Evolutionary conservation across 2,888 invertebrate species (phyloP).

Genomic region (Athalia circularis): DNA sequence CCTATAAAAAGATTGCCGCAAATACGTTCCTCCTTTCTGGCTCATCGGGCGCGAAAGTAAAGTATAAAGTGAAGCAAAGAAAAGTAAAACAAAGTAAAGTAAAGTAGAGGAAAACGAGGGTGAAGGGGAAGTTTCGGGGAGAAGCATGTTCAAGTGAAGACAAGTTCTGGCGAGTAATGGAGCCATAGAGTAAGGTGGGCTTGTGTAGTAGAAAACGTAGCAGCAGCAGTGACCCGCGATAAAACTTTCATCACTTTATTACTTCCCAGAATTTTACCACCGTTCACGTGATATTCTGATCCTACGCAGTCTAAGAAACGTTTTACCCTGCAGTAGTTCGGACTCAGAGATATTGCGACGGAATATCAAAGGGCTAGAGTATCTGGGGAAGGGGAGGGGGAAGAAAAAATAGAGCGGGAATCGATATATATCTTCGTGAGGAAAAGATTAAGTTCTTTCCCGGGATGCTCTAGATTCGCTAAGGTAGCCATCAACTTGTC

Average conservation of each 20-base stretch:
- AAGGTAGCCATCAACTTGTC: conserved; percentile 39
- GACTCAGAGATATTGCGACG: conserved; percentile 28
- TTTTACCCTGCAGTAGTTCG: conserved; percentile 15
- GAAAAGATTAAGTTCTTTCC: conserved; percentile 23
- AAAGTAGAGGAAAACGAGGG: conserved; percentile 7
- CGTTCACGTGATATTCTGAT: conserved; percentile 26
- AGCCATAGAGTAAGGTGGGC: conserved; percentile 2
- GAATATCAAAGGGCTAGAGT: conserved; percentile 38
- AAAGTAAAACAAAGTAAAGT: neutral
- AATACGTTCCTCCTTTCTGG: conserved; percentile 58
- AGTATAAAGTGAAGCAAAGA: conserved; percentile 46
- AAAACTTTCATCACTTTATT: conserved; percentile 42
- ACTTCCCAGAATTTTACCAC: conserved; percentile 37
- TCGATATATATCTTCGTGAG: conserved; percentile 26
- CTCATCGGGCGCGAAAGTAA: conserved; percentile 60
- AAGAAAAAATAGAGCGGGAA: neutral
- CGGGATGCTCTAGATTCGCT: conserved; percentile 26
- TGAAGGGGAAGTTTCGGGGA: conserved; percentile 8
- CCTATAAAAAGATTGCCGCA: conserved; percentile 55
- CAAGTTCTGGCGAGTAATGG: conserved; percentile 39
- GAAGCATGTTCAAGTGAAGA: conserved; percentile 35
- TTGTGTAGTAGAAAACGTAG: neutral
- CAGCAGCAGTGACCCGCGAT: conserved; percentile 32
- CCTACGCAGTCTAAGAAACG: neutral
- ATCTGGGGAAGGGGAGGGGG: neutral